Base-by-base conservation (phyloP, 2,797 vertebrate genomes). In the Lagodon rhomboides region DNA sequence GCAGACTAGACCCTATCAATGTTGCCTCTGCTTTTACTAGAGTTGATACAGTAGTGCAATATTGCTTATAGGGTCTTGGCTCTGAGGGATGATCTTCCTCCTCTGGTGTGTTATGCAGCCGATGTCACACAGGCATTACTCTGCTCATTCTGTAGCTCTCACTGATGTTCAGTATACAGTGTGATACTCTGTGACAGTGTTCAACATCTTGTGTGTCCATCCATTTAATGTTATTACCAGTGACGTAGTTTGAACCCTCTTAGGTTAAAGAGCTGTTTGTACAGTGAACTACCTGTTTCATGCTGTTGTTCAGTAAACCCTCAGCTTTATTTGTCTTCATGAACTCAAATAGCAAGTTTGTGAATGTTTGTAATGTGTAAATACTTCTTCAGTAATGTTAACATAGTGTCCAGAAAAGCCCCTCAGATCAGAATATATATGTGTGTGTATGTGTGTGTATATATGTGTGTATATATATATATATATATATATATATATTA, bases 1-100 rank as follows among this genome's bases (percentile, higher is more conserved):
- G 93, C 92, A 95, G 96, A 95, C 92, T 89, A 95, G 95, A 96
- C 97, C 96, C 97, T 98, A 97, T 98, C 97, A 96, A 96, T 97
- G 95, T 97, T 98, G 97, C 95, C 96, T 97, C 97, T 98, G 97
- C 97, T 98, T 97, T 95, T 96, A 91, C 88, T 77, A 83, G 88
- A 90, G 90, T 95, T 91, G 91, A 94, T 95, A 95, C 95, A 97
- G 97, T 97, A 98, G 97, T 98, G 97, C 97, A 98, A 97, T 97
- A 97, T 97, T 97, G 97, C 97, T 98, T 97, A 97, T 97, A 98
- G 97, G 97, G 97, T 97, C 96, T 97, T 94, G 95, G 95, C 96
- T 96, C 93, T 94, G 92, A 95, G 96, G 96, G 82, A 77, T 92
- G 87, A 17, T 82, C 88, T 75, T 71, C 85, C 10, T 89, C 92